Percentiles rank a stretch among this genome's conserved stretches.
phyloP scores from a whole-genome alignment of 2,113 vertebrate species.

The Thunnus maccoyii region DNA sequence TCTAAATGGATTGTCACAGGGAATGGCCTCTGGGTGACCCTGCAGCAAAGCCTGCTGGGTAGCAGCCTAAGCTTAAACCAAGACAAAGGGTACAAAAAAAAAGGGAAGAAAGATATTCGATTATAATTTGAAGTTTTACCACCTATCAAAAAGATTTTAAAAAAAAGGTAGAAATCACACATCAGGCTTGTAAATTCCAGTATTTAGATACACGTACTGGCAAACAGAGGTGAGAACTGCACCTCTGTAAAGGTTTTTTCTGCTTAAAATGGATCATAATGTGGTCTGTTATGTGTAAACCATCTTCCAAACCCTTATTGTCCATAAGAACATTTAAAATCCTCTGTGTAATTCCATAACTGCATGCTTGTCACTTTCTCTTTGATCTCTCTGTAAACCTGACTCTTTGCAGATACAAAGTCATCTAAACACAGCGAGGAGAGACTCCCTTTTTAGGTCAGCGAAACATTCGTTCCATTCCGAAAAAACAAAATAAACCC shows the following conservation, averaged over 20 bases:
- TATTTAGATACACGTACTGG: background rate
- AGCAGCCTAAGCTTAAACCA: conserved; percentile 74
- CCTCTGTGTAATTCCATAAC: conserved; percentile 36
- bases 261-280: background rate
- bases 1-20: conserved; percentile 67
- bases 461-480: conserved; percentile 29
- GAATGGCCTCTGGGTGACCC: conserved; percentile 89
- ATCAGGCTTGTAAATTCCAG: background rate
- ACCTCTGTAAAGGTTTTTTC: background rate
- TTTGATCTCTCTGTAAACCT: conserved; percentile 29
- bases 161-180: conserved; percentile 15
- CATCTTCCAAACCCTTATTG: conserved; percentile 26
- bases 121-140: background rate
- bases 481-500: conserved; percentile 34
- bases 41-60: conserved; percentile 83
- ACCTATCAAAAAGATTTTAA: background rate
- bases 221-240: background rate
- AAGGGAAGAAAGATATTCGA: background rate
- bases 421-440: conserved; percentile 40
- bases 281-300: conserved; percentile 8
- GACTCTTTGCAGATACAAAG: conserved; percentile 35
- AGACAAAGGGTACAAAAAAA: conserved; percentile 72
- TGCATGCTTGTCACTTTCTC: conserved; percentile 25
- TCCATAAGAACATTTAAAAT: conserved; percentile 28
- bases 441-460: conserved; percentile 28